Evolutionary conservation across 2,113 vertebrate genomes (phyloP).

Genomic region (Calidris pygmaea): DNA sequence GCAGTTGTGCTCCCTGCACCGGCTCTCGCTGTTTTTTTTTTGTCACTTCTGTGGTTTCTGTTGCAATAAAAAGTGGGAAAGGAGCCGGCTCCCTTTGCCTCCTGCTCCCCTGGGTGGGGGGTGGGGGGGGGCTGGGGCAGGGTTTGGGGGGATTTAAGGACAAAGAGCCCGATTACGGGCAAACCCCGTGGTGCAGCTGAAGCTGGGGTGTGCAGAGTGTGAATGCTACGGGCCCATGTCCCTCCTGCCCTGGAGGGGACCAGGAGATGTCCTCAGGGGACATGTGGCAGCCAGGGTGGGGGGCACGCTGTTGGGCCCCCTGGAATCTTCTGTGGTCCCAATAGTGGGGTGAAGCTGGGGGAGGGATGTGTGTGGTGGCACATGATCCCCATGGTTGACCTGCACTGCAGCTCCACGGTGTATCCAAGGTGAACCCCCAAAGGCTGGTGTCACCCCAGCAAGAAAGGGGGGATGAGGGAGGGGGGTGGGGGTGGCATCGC

Average conservation of each 20-base stretch:
- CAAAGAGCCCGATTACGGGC: background rate
- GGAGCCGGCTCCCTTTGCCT: fast-evolving
- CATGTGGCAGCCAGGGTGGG: fast-evolving
- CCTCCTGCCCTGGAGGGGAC: background rate
- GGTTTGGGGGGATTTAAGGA: background rate
- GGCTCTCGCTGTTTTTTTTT: background rate
- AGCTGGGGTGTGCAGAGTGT: background rate
- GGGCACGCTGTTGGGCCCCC: too few species aligned
- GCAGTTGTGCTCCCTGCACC: background rate
- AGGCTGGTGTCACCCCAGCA: background rate
- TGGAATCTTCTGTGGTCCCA: background rate
- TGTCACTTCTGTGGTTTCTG: background rate
- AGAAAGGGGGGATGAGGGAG: background rate
- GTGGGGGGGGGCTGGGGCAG: too few species aligned
- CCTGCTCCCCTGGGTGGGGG: background rate
- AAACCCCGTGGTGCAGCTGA: background rate
- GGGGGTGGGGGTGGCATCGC: background rate
- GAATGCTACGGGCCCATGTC: too few species aligned
- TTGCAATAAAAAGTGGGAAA: slow-evolving; percentile 41
- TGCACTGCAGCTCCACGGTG: fast-evolving
- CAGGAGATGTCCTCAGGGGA: background rate
- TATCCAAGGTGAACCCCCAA: background rate
- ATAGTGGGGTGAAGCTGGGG: background rate
- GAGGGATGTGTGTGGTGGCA: fast-evolving
- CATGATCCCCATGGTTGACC: background rate